A percentile compares a stretch with the other conserved stretches of the same genome.
Conservation (phyloP, 2,797 vertebrate species). For the Geotrypetes seraphini region DNA sequence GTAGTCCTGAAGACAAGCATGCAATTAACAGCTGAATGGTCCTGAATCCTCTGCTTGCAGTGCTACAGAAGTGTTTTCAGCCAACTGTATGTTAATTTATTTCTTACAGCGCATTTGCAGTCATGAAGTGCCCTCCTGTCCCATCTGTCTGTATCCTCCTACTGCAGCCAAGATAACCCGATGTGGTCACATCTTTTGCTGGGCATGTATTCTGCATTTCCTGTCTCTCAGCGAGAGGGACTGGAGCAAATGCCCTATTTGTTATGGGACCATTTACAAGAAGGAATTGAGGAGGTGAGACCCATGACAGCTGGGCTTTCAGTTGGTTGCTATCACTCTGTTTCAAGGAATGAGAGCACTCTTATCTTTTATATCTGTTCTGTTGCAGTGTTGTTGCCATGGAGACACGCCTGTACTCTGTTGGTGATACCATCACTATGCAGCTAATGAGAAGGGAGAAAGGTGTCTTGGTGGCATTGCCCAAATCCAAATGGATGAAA, state of each 20-base stretch:
- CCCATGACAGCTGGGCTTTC: not conserved
- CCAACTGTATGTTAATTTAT: not conserved
- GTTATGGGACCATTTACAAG: constrained; percentile 82
- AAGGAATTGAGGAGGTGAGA: constrained; percentile 90
- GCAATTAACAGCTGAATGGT: not conserved
- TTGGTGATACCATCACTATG: constrained; percentile 87
- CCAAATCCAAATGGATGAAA: constrained; percentile 84
- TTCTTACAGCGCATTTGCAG: constrained; percentile 84
- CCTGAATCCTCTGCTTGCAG: no score
- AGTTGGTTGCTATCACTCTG: no score
- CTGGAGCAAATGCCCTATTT: constrained; percentile 97
- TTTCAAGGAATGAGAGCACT: no score
- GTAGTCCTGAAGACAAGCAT: no score
- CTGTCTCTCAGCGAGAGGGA: constrained; percentile 86
- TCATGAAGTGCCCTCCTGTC: constrained; percentile 96
- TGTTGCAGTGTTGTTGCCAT: constrained; percentile 82
- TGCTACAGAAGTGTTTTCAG: no score
- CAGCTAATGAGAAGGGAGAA: constrained; percentile 91
- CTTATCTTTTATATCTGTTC: not conserved
- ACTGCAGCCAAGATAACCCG: constrained; percentile 91
- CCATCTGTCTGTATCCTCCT: constrained; percentile 94
- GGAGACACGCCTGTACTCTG: constrained; percentile 82
- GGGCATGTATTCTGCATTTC: constrained; percentile 96
- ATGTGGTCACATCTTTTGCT: constrained; percentile 97
- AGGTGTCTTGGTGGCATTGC: constrained; percentile 83